Conservation (phyloP, 2,797 vertebrate species). For the Neolamprologus multifasciatus region DNA sequence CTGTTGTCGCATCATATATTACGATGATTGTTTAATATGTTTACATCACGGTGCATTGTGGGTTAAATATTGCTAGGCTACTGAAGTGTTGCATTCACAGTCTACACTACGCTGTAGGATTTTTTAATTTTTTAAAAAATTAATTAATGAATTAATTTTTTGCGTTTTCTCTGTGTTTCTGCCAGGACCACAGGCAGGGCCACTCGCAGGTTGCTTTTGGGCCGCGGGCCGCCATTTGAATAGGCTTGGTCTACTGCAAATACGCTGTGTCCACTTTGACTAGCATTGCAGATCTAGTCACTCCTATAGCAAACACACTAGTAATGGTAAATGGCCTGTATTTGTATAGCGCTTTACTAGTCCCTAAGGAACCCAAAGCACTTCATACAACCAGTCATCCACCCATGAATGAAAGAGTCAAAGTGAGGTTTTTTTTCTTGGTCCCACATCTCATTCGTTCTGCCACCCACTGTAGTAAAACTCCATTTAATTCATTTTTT, state of each 20-base stretch:
- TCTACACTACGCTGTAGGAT: too few relatives aligned
- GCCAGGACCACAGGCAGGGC: too few relatives aligned
- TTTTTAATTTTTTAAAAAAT: too few relatives aligned
- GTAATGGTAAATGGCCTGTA: neutral
- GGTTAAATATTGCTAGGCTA: too few relatives aligned
- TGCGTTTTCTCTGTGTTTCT: too few relatives aligned
- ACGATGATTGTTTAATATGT: too few relatives aligned
- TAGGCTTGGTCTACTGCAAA: neutral
- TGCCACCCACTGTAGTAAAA: slow-evolving; percentile 44
- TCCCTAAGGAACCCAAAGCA: neutral
- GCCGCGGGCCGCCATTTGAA: too few relatives aligned
- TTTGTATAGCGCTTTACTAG: neutral
- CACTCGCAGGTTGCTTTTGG: too few relatives aligned
- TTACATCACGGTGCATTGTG: too few relatives aligned
- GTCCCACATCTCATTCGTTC: slow-evolving; percentile 41
- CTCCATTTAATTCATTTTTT: slow-evolving; percentile 46
- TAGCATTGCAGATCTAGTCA: neutral
- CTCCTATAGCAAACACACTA: neutral
- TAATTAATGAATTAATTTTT: too few relatives aligned
- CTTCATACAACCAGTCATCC: neutral
- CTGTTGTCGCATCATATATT: too few relatives aligned
- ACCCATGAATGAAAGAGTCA: neutral
- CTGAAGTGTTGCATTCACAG: too few relatives aligned
- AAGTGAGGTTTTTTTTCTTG: neutral
- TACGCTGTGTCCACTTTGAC: neutral